Evolutionary conservation across 2,113 vertebrate genomes (phyloP).

Genomic region (Heterochromis multidens): DNA sequence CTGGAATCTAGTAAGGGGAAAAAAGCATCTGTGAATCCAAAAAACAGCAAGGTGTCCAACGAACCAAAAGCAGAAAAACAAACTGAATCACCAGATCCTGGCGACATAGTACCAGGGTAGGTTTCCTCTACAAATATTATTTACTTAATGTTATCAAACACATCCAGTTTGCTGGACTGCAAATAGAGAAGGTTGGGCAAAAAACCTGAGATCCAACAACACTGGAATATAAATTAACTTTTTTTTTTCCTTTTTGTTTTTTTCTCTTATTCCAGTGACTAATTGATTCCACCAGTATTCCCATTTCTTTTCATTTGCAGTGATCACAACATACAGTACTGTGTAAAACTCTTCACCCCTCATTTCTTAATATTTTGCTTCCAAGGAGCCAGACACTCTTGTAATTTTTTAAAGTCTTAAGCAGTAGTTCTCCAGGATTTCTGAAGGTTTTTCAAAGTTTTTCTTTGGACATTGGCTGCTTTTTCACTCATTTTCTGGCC

Average conservation of each 20-base stretch:
- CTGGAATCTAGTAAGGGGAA: constrained; percentile 42
- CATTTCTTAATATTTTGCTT: not conserved
- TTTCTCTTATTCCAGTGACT: not conserved
- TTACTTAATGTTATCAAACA: not conserved
- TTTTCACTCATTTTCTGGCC: not conserved
- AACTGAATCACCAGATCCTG: constrained; percentile 25
- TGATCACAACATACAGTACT: not conserved
- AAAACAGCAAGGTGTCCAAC: constrained; percentile 20
- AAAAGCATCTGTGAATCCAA: constrained; percentile 24
- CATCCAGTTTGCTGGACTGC: not conserved
- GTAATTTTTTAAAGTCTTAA: not conserved
- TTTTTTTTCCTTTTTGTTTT: not conserved
- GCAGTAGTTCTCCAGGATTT: not conserved
- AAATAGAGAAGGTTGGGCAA: not conserved
- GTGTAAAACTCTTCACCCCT: not conserved
- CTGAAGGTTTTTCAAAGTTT: not conserved
- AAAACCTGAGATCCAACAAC: not conserved
- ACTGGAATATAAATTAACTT: not conserved
- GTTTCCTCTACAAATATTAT: not conserved
- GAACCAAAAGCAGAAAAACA: not conserved
- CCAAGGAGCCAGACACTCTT: not conserved
- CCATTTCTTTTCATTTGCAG: not conserved
- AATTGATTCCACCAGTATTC: not conserved
- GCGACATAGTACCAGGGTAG: constrained; percentile 76
- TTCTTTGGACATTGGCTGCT: not conserved